Evolutionary conservation across 2,888 invertebrate genomes (phyloP).

Genomic region (Pasiphila rectangulata): DNA sequence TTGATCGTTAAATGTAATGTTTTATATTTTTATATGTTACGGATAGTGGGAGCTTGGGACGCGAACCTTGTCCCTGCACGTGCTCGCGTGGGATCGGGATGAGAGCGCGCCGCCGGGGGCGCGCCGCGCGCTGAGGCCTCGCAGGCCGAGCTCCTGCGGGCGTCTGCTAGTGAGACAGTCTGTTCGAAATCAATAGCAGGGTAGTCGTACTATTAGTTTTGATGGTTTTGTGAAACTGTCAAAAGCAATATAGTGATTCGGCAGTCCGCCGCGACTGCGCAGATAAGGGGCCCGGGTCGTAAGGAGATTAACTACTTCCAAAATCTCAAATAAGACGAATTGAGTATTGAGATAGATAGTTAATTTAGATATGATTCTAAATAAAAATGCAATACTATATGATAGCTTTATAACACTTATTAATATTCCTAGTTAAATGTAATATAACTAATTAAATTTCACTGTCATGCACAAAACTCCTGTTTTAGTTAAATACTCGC

Average conservation of each 20-base stretch:
- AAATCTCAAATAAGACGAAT: background rate
- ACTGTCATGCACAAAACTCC: slow-evolving; percentile 10
- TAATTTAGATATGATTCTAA: slow-evolving; percentile 15
- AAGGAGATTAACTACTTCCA: background rate
- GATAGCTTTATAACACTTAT: slow-evolving; percentile 16
- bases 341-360: slow-evolving; percentile 10
- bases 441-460: slow-evolving; percentile 3
- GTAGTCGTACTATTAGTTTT: no score
- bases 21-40: slow-evolving; percentile 26
- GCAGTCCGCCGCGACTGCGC: no score
- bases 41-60: background rate
- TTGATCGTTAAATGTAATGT: slow-evolving; percentile 23
- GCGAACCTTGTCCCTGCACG: no score
- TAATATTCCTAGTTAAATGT: slow-evolving; percentile 4
- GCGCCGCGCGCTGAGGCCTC: no score
- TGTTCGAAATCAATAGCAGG: no score
- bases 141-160: no score
- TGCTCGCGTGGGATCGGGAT: no score
- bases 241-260: no score
- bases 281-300: background rate
- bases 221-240: no score
- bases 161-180: no score
- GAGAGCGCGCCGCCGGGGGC: no score
- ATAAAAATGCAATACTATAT: slow-evolving; percentile 19
- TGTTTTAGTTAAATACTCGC: background rate